Evolutionary conservation across 2,113 vertebrate species (phyloP).

Genomic region (Bathybates hornii): DNA sequence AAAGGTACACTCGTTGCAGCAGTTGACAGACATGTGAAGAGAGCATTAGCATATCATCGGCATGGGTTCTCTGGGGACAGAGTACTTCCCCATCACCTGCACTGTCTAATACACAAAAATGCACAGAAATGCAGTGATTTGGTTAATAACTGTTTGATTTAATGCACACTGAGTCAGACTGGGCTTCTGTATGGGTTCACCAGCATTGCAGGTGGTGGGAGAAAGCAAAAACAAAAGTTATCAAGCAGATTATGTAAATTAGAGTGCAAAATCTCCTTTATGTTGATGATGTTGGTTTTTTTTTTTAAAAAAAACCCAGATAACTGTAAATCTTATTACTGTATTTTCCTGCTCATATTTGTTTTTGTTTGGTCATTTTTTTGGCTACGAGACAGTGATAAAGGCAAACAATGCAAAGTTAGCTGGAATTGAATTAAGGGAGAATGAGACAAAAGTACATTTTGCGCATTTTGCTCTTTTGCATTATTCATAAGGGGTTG

Average conservation of each 20-base stretch:
- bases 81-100: slow-evolving; percentile 7
- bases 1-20: slow-evolving; percentile 53
- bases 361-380: background rate
- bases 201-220: background rate
- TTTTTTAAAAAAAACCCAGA: background rate
- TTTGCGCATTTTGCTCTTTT: slow-evolving; percentile 14
- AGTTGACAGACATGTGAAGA: slow-evolving; percentile 58
- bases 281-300: background rate
- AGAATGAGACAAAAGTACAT: slow-evolving; percentile 25
- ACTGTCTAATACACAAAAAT: background rate
- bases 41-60: slow-evolving; percentile 64
- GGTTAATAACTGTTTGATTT: slow-evolving; percentile 40
- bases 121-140: slow-evolving; percentile 31
- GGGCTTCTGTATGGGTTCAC: slow-evolving; percentile 12
- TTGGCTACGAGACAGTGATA: slow-evolving; percentile 9
- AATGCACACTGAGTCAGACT: background rate
- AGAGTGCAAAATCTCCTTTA: slow-evolving; percentile 8
- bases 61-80: slow-evolving; percentile 31
- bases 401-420: slow-evolving; percentile 45
- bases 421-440: slow-evolving; percentile 39
- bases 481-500: slow-evolving; percentile 56
- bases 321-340: slow-evolving; percentile 35
- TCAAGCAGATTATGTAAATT: slow-evolving; percentile 48
- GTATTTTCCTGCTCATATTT: background rate
- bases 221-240: background rate